phyloP scores from a whole-genome alignment of 2,888 invertebrate genomes.

The Heteromurus nitidus region DNA sequence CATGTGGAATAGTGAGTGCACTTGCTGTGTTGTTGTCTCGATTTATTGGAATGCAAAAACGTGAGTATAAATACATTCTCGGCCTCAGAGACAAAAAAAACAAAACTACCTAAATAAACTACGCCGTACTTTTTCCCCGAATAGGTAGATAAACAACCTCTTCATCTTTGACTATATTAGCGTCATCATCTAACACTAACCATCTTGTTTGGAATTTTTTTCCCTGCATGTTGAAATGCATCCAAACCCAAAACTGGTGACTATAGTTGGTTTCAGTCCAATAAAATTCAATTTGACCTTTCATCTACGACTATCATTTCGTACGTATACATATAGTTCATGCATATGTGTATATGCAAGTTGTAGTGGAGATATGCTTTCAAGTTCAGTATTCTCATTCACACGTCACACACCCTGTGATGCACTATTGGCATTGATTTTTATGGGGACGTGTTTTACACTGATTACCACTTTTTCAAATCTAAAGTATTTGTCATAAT shows the following conservation, averaged over 20 bases:
- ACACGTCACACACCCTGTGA: no score
- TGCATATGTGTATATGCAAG: not conserved
- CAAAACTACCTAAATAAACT: slow-evolving; percentile 44
- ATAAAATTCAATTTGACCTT: slow-evolving; percentile 46
- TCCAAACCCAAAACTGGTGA: slow-evolving; percentile 46
- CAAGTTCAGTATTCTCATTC: no score
- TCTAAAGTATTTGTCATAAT: no score
- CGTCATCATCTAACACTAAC: not conserved
- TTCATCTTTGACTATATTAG: not conserved
- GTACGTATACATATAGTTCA: not conserved
- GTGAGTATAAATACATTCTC: no score
- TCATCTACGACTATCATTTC: not conserved
- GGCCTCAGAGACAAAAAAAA: not conserved
- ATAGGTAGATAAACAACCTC: slow-evolving; percentile 35
- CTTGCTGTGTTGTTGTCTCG: not conserved
- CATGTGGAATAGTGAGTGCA: not conserved
- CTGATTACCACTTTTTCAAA: not conserved
- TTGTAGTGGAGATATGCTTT: not conserved
- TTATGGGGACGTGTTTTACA: slow-evolving; percentile 10
- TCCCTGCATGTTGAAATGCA: no score
- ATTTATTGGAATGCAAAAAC: no score
- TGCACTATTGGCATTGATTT: no score
- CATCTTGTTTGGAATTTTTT: no score
- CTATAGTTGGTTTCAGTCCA: slow-evolving; percentile 50
- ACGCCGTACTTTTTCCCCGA: slow-evolving; percentile 34